phyloP scores from a whole-genome alignment of 2,113 vertebrate genomes.

The Trochalopteron elliotii region DNA sequence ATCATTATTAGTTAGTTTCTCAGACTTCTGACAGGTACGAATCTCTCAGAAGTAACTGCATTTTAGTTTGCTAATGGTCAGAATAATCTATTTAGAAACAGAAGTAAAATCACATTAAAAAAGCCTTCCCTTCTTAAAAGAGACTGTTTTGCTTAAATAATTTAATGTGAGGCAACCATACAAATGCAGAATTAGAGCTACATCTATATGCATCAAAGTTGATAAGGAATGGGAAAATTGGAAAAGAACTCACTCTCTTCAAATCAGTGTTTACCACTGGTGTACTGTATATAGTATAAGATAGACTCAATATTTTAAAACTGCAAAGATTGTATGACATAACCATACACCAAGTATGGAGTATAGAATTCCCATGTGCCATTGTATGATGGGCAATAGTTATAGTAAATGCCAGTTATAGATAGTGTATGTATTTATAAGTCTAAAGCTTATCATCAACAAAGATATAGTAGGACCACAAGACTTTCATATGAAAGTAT shows the following conservation, averaged over 20 bases:
- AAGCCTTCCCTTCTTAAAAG: neutral
- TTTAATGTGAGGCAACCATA: neutral
- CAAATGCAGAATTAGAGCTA: slow-evolving; percentile 8
- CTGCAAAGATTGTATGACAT: slow-evolving; percentile 48
- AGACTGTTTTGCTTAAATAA: neutral
- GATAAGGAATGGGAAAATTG: slow-evolving; percentile 6
- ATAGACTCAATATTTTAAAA: slow-evolving; percentile 60
- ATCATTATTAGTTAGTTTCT: slow-evolving; percentile 27
- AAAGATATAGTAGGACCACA: slow-evolving; percentile 62
- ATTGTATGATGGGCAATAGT: slow-evolving; percentile 65
- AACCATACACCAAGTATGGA: slow-evolving; percentile 58
- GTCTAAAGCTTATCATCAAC: slow-evolving; percentile 63
- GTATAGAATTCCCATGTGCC: slow-evolving; percentile 56
- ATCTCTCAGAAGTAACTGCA: slow-evolving; percentile 31
- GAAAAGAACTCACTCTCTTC: slow-evolving; percentile 19
- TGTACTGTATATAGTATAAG: slow-evolving; percentile 60
- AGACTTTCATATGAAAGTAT: slow-evolving; percentile 74
- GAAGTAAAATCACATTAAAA: neutral
- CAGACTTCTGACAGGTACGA: slow-evolving; percentile 15
- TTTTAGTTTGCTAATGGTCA: slow-evolving; percentile 7
- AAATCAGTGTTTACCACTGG: slow-evolving; percentile 62
- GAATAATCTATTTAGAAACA: neutral
- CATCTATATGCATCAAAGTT: neutral
- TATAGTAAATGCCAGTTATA: slow-evolving; percentile 63
- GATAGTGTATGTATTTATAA: slow-evolving; percentile 59